Percentiles rank a stretch among this genome's conserved stretches.
Conservation (phyloP, 92 coral and sea anemone genomes). For the Paramuricea clavata region DNA sequence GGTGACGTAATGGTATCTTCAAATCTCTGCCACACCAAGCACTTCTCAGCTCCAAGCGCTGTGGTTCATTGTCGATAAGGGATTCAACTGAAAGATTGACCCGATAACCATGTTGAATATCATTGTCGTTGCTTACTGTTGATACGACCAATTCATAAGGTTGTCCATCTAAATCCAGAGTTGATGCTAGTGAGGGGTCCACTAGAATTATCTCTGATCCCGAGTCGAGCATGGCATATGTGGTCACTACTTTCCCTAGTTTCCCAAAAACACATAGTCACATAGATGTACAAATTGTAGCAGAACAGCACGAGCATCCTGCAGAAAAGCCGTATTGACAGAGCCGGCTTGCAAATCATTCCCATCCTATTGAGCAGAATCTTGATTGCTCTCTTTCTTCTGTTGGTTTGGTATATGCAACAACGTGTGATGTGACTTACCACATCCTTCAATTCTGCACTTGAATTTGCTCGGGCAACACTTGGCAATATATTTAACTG, state of each 20-base stretch:
- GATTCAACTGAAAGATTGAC: slow-evolving; percentile 40
- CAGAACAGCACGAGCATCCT: slow-evolving; percentile 42
- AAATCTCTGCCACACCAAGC: slow-evolving; percentile 42
- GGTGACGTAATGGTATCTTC: slow-evolving; percentile 31
- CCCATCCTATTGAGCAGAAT: neutral
- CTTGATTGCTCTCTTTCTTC: neutral
- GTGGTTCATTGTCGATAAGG: slow-evolving; percentile 27
- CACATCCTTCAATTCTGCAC: slow-evolving; percentile 40
- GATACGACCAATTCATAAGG: slow-evolving; percentile 32
- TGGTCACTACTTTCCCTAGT: slow-evolving; percentile 24
- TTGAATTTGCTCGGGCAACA: slow-evolving; percentile 51
- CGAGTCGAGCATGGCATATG: slow-evolving; percentile 66
- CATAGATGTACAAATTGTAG: slow-evolving; percentile 55
- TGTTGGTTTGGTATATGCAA: slow-evolving; percentile 22
- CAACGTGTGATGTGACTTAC: slow-evolving; percentile 40
- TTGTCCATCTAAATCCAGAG: slow-evolving; percentile 31
- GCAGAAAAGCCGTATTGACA: slow-evolving; percentile 14
- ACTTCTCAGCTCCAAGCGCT: slow-evolving; percentile 18
- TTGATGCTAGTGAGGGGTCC: slow-evolving; percentile 48
- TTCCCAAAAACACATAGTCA: slow-evolving; percentile 28
- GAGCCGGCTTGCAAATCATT: neutral
- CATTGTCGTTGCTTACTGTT: slow-evolving; percentile 40
- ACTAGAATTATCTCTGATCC: slow-evolving; percentile 60
- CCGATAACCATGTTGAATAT: slow-evolving; percentile 36
- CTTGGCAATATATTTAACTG: slow-evolving; percentile 29